Conservation (phyloP, 2,113 vertebrate species). For the Vidua macroura region DNA sequence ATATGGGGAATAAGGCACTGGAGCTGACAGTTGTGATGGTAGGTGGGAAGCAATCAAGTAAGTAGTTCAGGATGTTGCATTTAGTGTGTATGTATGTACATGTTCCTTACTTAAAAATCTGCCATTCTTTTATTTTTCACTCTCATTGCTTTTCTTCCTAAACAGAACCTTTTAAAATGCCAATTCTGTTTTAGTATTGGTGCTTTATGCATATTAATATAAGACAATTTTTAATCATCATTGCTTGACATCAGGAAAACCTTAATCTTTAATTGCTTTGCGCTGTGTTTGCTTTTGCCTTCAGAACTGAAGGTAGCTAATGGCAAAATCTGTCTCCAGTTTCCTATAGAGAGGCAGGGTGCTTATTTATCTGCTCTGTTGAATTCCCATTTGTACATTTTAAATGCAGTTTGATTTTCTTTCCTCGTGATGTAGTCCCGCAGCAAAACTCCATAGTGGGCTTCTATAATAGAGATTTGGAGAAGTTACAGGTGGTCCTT, state of each 20-base stretch:
- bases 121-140: background rate
- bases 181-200: background rate
- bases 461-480: background rate
- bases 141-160: background rate
- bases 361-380: background rate
- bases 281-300: background rate
- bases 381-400: background rate
- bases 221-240: background rate
- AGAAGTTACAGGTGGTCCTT: background rate
- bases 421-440: background rate
- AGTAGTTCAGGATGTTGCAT: background rate
- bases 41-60: background rate
- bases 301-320: background rate
- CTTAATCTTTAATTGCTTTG: background rate
- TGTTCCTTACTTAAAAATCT: background rate
- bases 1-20: background rate
- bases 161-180: background rate
- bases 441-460: background rate
- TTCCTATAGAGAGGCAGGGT: background rate
- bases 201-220: background rate
- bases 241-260: background rate
- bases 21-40: background rate
- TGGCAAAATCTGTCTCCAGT: background rate
- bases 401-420: background rate
- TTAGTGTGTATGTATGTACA: background rate